These are phyloP conservation scores for Numenius phaeopus DNA, from an alignment of 2,797 vertebrate species.

Conservation along the genomic window DNA sequence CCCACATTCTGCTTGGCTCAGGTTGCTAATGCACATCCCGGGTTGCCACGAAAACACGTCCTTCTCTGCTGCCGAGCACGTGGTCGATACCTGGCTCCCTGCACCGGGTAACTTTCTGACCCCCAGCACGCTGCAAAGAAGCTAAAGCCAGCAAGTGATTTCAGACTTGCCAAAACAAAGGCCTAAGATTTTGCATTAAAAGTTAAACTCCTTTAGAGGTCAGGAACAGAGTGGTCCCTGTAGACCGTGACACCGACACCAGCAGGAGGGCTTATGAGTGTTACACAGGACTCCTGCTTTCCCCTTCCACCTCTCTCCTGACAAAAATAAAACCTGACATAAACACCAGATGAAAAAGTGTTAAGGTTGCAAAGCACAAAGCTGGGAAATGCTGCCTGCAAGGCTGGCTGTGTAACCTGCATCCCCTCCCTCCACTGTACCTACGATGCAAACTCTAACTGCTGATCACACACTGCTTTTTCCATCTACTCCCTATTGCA, in stretches of 20 bases:
- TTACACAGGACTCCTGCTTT: not conserved
- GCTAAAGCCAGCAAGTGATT: not conserved
- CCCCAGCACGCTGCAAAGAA: not conserved
- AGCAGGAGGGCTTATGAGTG: not conserved
- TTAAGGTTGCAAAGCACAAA: not conserved
- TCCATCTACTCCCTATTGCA: not conserved
- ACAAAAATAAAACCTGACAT: not conserved
- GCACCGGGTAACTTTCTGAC: rapidly evolving
- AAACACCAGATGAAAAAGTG: not conserved
- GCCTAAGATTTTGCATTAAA: not conserved
- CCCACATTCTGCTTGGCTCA: not conserved
- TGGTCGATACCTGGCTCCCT: not conserved
- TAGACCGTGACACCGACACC: not conserved
- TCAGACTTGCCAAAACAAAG: not conserved
- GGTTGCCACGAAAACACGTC: rapidly evolving
- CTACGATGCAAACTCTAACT: rapidly evolving
- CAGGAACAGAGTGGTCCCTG: not conserved
- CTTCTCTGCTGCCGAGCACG: rapidly evolving
- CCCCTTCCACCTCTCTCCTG: not conserved
- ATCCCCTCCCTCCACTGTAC: not conserved
- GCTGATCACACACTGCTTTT: not conserved
- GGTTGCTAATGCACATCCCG: not conserved
- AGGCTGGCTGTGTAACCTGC: not conserved
- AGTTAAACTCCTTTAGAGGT: not conserved
- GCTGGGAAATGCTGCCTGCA: not conserved